Conservation (phyloP, 2,888 invertebrate species). For the Tortricodes alternella region DNA sequence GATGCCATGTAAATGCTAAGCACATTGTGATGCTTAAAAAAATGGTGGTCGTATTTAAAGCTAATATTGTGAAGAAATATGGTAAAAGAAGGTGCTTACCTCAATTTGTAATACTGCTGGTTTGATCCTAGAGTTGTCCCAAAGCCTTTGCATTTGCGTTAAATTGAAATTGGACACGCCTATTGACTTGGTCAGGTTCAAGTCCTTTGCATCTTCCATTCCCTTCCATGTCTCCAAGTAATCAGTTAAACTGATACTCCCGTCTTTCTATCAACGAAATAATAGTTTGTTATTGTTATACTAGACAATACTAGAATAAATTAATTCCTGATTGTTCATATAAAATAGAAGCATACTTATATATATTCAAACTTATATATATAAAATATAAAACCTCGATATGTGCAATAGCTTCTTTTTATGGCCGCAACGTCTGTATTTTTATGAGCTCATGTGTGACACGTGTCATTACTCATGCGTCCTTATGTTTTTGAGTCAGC, state of each 20-base stretch:
- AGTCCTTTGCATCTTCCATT: conserved; percentile 88
- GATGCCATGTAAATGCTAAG: no score
- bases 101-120: conserved; percentile 86
- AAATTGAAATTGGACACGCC: conserved; percentile 95
- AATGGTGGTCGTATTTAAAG: no score
- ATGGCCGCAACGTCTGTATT: conserved; percentile 15
- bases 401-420: conserved; percentile 12
- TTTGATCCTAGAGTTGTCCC: conserved; percentile 84
- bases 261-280: conserved; percentile 52
- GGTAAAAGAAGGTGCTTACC: conserved; percentile 61
- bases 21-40: no score
- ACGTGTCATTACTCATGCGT: conserved; percentile 2
- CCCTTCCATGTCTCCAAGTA: conserved; percentile 90
- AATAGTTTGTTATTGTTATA: neutral
- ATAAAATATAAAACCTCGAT: conserved; percentile 10
- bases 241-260: conserved; percentile 84
- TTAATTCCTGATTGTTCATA: neutral
- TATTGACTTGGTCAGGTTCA: conserved; percentile 88
- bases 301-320: no score
- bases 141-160: conserved; percentile 87
- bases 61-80: neutral
- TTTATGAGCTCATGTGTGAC: conserved; percentile 5
- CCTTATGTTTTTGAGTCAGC: conserved; percentile 4
- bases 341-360: neutral
- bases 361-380: neutral